Percentiles rank a stretch among this genome's conserved stretches.
Evolutionary conservation across 2,113 vertebrate genomes (phyloP).

Genomic region (Tonatia bakeri): DNA sequence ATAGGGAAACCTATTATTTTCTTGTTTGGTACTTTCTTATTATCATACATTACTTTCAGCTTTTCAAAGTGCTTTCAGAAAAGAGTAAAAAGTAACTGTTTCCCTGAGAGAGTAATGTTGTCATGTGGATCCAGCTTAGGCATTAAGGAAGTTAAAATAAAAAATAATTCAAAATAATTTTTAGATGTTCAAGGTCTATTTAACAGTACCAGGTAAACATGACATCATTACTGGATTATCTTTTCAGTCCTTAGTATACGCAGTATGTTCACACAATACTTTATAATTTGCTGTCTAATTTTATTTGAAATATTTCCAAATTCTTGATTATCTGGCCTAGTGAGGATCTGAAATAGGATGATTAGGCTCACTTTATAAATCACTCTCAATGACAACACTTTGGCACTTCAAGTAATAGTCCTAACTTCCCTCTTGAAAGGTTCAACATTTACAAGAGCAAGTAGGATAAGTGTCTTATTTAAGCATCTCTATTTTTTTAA

Average conservation of each 20-base stretch:
- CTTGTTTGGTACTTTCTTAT: background rate
- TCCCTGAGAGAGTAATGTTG: background rate
- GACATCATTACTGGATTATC: background rate
- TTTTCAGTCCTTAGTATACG: background rate
- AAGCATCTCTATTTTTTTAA: background rate
- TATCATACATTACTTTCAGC: background rate
- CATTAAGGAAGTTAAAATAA: background rate
- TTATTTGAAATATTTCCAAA: constrained; percentile 6
- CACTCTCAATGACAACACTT: background rate
- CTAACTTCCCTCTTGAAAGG: background rate
- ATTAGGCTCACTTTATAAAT: background rate
- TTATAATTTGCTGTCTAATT: background rate
- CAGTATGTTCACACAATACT: background rate
- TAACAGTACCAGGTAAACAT: background rate
- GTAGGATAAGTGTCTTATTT: background rate
- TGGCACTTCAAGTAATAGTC: background rate
- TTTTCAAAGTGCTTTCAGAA: background rate
- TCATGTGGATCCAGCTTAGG: background rate
- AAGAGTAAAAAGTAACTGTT: background rate
- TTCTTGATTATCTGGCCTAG: background rate
- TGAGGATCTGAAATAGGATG: background rate
- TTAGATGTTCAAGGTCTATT: background rate
- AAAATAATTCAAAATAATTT: background rate
- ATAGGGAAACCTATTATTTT: background rate
- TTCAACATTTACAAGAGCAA: background rate